Percentiles rank a stretch among this genome's conserved stretches.
Conservation (phyloP, 2,113 vertebrate species). For the Triplophysa tibetana region DNA sequence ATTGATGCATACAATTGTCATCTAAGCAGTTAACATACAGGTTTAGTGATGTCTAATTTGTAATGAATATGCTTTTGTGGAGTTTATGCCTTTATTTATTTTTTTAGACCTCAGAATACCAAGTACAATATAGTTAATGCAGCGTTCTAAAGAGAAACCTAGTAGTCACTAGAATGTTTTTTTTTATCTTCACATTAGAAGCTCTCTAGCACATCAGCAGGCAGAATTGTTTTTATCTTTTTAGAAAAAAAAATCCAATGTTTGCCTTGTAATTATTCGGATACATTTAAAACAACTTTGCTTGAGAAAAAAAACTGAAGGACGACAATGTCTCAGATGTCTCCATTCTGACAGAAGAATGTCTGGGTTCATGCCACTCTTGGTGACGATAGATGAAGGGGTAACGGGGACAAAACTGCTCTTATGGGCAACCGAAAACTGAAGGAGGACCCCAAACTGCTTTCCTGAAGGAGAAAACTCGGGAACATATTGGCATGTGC, state of each 20-base stretch:
- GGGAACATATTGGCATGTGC: slow-evolving; percentile 86
- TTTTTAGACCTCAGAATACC: slow-evolving; percentile 80
- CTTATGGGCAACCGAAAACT: slow-evolving; percentile 39
- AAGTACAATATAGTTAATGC: slow-evolving; percentile 92
- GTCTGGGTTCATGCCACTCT: slow-evolving; percentile 32
- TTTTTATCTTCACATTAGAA: slow-evolving; percentile 86
- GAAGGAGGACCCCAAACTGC: slow-evolving; percentile 69
- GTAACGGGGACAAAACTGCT: slow-evolving; percentile 29
- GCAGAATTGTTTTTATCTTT: slow-evolving; percentile 81
- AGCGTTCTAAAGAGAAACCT: slow-evolving; percentile 88
- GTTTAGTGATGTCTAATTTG: slow-evolving; percentile 86
- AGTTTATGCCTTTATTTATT: slow-evolving; percentile 54
- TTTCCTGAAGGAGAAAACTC: slow-evolving; percentile 80
- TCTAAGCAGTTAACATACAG: slow-evolving; percentile 92
- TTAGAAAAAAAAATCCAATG: slow-evolving; percentile 62
- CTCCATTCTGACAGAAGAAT: slow-evolving; percentile 31
- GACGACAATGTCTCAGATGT: slow-evolving; percentile 39
- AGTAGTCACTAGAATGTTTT: slow-evolving; percentile 85
- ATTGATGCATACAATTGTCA: slow-evolving; percentile 88
- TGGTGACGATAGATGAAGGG: slow-evolving; percentile 23
- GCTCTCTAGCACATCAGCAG: slow-evolving; percentile 89
- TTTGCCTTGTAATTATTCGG: slow-evolving; percentile 59
- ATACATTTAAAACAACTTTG: slow-evolving; percentile 56
- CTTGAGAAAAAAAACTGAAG: slow-evolving; percentile 43
- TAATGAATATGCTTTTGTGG: slow-evolving; percentile 83